phyloP scores from a whole-genome alignment of 1,140 invertebrate genomes.

The Drosophila paulistorum region DNA sequence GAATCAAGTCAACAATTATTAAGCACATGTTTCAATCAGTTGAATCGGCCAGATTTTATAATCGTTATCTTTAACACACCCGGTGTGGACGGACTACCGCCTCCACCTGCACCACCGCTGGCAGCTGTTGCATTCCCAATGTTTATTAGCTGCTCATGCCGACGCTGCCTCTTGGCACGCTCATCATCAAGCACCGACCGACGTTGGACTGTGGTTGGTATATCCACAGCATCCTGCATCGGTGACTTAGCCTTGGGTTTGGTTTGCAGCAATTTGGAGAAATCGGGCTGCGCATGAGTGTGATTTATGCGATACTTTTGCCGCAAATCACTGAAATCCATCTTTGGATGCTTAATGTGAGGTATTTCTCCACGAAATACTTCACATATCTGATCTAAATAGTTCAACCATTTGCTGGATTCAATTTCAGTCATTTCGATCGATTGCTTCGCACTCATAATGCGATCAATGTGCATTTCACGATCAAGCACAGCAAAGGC shows the following conservation, averaged over 20 bases:
- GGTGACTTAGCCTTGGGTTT: slow-evolving; percentile 81
- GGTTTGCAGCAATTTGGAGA: slow-evolving; percentile 77
- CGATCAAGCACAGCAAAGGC: slow-evolving; percentile 92
- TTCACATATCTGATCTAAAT: slow-evolving; percentile 94
- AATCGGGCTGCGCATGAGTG: slow-evolving; percentile 72
- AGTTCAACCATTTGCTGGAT: slow-evolving; percentile 90
- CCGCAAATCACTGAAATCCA: slow-evolving; percentile 83
- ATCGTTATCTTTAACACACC: slow-evolving; percentile 71
- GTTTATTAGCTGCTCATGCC: slow-evolving; percentile 68
- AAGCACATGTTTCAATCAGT: slow-evolving; percentile 22
- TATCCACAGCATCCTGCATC: slow-evolving; percentile 76
- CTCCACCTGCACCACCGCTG: slow-evolving; percentile 8
- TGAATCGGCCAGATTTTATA: slow-evolving; percentile 26
- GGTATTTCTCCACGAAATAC: slow-evolving; percentile 92
- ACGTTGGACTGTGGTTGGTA: slow-evolving; percentile 67
- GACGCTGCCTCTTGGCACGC: slow-evolving; percentile 72
- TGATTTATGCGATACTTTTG: slow-evolving; percentile 77
- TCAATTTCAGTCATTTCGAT: slow-evolving; percentile 88
- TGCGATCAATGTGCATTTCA: slow-evolving; percentile 89
- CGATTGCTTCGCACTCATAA: slow-evolving; percentile 93
- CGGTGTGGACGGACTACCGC: slow-evolving; percentile 32
- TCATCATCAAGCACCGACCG: slow-evolving; percentile 79
- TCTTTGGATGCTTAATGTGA: slow-evolving; percentile 90
- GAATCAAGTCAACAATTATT: not conserved
- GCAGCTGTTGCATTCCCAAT: slow-evolving; percentile 20